Base-by-base conservation (phyloP, 2,797 vertebrate species). In the Phoeniculus purpureus region DNA sequence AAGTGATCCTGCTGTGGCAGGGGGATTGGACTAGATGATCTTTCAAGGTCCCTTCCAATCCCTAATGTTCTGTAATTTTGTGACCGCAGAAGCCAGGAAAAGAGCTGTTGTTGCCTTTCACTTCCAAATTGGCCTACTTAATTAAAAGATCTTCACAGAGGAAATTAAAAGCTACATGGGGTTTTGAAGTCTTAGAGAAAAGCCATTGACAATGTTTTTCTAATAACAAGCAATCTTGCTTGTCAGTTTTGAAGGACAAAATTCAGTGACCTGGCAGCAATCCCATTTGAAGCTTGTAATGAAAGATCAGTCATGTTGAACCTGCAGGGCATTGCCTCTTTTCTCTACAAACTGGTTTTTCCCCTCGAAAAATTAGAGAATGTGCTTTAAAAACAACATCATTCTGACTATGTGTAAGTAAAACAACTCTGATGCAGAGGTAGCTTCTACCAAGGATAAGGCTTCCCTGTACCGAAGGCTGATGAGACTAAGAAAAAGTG, bases 211-310 rank as follows among this genome's bases (percentile, higher is more conserved):
- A 22, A 11, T 51, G 54, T 60, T 85, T 84, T 59, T 55, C 27
- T 76, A 20, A 9, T 45, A 61, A 61, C 16, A 91, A 19, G 19
- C 43, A 23, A 29, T 26, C 40, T 34, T 67, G 43, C 14, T 21
- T 86, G 80, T 94, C 64, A 52, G 51, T 91, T 86, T 86, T 88
- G 78, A 91, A 93, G 85, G 87, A 86, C 83, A 78, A 26, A 79
- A 82, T 77, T 61, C 84, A 80, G 81, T 90, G 91, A 91, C 85
- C 83, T 85, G 75, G 61, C 75, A 88, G 72, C 77, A 87, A 48
- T 60, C 15, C 25, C 26, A 23, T 66, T 80, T 60, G 81, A 85
- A 80, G 81, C 78, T 91, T 77, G 47, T 81, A 71, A 61, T 72
- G 75, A 89, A 88, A 85, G 59, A 80, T 80, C 68, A 50, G 59